These are phyloP conservation scores for Paratrypauchen microcephalus DNA, from an alignment of 2,797 vertebrate species.

Conservation along the genomic window DNA sequence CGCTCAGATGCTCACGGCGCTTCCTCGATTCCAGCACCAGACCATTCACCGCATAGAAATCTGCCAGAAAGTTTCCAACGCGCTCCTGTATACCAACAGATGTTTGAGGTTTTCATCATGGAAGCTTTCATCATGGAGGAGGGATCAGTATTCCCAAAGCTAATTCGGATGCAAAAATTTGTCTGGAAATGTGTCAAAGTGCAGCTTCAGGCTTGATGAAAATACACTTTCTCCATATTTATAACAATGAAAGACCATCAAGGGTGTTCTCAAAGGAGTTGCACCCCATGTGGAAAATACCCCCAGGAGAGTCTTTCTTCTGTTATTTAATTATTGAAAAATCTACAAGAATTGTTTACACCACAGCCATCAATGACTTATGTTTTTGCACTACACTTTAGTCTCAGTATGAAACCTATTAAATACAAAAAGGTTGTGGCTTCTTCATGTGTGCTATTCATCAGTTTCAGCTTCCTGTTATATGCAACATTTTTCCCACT, in stretches of 20 bases:
- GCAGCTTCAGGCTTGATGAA: constrained; percentile 9
- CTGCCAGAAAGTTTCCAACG: constrained; percentile 93
- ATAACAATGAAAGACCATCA: not conserved
- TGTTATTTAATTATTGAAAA: not conserved
- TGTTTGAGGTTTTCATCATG: not conserved
- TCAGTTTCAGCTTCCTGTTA: too few species aligned
- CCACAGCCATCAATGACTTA: not conserved
- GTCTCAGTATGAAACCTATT: not conserved
- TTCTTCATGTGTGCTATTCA: not conserved
- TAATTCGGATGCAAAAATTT: not conserved
- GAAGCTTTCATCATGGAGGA: not conserved
- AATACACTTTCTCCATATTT: not conserved
- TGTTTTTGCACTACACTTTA: not conserved
- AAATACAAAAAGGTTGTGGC: not conserved
- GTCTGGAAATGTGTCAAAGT: constrained; percentile 2
- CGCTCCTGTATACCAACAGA: constrained; percentile 78
- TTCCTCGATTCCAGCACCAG: constrained; percentile 92
- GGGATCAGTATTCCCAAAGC: not conserved
- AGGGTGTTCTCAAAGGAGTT: not conserved
- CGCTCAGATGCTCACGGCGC: constrained; percentile 92
- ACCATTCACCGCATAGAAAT: constrained; percentile 93
- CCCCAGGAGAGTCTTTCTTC: not conserved
- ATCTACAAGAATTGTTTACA: not conserved
- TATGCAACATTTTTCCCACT: too few species aligned
- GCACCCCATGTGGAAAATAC: not conserved